phyloP scores from a whole-genome alignment of 92 coral and sea anemone genomes.

The Epizoanthus fatuus region DNA sequence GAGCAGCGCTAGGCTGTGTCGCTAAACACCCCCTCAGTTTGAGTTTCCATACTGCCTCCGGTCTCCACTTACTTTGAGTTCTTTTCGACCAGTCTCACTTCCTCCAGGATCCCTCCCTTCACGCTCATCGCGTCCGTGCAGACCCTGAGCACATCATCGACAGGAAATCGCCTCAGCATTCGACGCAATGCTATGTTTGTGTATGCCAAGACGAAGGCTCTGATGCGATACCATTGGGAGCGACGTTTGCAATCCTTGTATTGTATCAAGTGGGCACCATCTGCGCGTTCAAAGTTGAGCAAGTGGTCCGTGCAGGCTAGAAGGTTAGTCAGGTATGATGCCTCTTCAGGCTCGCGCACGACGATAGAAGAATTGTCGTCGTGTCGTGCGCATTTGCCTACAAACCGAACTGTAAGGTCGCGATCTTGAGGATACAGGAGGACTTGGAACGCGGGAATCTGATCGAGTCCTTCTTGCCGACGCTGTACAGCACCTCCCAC shows the following conservation, averaged over 20 bases:
- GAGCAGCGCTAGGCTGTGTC: background rate
- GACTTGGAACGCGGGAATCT: slow-evolving; percentile 18
- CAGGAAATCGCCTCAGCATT: too few species aligned
- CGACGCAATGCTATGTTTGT: slow-evolving; percentile 4
- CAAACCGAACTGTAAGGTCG: slow-evolving; percentile 56
- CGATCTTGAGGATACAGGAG: slow-evolving; percentile 46
- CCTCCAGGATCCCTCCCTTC: too few species aligned
- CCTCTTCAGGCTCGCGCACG: slow-evolving; percentile 27
- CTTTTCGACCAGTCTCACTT: background rate
- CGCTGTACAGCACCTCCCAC: slow-evolving; percentile 48
- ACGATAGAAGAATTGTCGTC: slow-evolving; percentile 12
- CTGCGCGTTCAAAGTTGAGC: slow-evolving; percentile 27
- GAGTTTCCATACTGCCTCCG: too few species aligned
- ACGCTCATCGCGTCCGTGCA: background rate
- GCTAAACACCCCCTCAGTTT: too few species aligned
- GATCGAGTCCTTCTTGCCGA: slow-evolving; percentile 23
- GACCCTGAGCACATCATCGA: background rate
- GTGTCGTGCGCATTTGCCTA: slow-evolving; percentile 49
- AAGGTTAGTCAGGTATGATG: slow-evolving; percentile 31
- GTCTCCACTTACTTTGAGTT: background rate
- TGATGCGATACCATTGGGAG: slow-evolving; percentile 42
- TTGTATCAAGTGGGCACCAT: slow-evolving; percentile 1
- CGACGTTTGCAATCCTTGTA: slow-evolving; percentile 25
- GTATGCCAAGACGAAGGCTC: slow-evolving; percentile 38
- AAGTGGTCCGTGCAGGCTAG: background rate